Evolutionary conservation across 2,797 vertebrate genomes (phyloP).

Genomic region (Phataginus tetradactyla): DNA sequence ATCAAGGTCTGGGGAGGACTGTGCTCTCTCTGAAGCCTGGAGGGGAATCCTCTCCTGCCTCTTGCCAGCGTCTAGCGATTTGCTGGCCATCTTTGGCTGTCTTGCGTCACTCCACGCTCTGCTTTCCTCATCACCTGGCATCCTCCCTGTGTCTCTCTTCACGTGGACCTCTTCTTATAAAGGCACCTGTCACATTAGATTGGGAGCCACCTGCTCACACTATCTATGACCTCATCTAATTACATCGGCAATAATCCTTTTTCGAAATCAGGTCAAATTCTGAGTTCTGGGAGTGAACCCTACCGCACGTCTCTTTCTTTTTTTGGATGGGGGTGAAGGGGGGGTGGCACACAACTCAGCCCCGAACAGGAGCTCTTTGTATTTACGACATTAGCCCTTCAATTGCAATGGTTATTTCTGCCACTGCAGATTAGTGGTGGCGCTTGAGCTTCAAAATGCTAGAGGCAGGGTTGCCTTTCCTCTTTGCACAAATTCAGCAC

Average conservation of each 20-base stretch:
- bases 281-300: not conserved
- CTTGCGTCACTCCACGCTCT: not conserved
- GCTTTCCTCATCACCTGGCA: not conserved
- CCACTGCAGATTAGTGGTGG: no score
- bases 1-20: not conserved
- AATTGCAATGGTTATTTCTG: not conserved
- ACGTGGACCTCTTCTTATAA: not conserved
- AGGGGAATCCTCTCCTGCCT: not conserved
- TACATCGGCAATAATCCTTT: not conserved
- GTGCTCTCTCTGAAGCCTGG: not conserved
- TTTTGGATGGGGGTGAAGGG: not conserved
- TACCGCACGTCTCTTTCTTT: not conserved
- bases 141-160: not conserved
- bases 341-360: not conserved
- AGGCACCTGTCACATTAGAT: not conserved
- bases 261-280: slow-evolving; percentile 24
- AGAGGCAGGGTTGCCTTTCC: not conserved
- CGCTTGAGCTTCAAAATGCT: not conserved
- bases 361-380: not conserved
- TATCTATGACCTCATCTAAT: not conserved
- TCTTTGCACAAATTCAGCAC: not conserved
- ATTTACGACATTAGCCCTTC: not conserved
- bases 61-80: not conserved
- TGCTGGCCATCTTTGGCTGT: not conserved
- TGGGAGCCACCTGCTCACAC: not conserved